Evolutionary conservation across 1,140 invertebrate species (phyloP), one percentile per base, ranked within the genome.

Genomic region (Drosophila erecta): DNA sequence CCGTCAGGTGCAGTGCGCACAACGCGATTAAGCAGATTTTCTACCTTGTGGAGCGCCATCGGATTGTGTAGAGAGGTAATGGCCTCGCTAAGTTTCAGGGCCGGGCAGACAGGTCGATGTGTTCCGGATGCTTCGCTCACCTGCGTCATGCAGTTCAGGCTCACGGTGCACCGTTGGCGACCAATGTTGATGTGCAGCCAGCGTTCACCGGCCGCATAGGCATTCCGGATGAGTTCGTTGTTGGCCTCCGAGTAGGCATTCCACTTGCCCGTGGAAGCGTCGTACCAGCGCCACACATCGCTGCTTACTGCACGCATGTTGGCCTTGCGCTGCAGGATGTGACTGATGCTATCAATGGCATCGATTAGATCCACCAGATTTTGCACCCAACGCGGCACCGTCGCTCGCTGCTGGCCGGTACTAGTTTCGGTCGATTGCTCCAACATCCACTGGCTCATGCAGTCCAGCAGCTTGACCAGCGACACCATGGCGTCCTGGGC

Each of bases 221-320:
- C 96, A 74, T 97, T 95, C 81, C 97, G 96, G 37, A 98, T 97
- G 1, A 95, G 93, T 79, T 96, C 95, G 90, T 97, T 97, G 74
- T 97, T 97, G 6, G 93, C 81, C 4, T 94, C 91, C 2, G 95
- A 95, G 81, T 98, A 98, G 27, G 94, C 93, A 50, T 95, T 96
- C 97, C 97, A 98, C 83, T 96, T 95, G 7, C 96, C 96, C 11
- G 95, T 95, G 14, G 95, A 95, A 24, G 97, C 93, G 90, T 98
- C 97, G 92, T 97, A 97, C 96, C 96, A 98, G 81, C 97, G 96
- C 97, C 97, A 98, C 2, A 94, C 91, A 43, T 95, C 94, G 44
- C 93, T 94, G 24, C 93, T 94, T 71, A 96, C 95, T 70, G 94
- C 94, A 60, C 96, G 94, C 93, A 97, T 95, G 5, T 95, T 93